Conservation (phyloP, 2,888 invertebrate species). For the Notodonta dromedarius region DNA sequence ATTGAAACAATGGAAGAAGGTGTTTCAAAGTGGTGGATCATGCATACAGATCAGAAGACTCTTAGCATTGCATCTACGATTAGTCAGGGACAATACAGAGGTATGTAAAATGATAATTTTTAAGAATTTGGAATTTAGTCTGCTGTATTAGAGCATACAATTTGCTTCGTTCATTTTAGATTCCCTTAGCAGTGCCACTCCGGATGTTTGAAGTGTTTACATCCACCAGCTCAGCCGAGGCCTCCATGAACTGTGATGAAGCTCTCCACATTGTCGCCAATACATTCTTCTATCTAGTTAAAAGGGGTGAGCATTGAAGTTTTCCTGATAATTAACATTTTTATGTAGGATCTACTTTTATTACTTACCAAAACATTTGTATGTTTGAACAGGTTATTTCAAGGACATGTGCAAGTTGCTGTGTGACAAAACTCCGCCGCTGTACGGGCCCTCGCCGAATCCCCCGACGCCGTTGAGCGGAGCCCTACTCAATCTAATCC, state of each 20-base stretch:
- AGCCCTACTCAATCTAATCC: conserved; percentile 89
- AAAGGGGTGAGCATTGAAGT: conserved; percentile 72
- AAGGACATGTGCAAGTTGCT: conserved; percentile 87
- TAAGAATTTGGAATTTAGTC: neutral
- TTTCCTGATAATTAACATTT: no score
- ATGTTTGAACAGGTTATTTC: conserved; percentile 86
- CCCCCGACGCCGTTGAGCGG: conserved; percentile 90
- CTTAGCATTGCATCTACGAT: conserved; percentile 66
- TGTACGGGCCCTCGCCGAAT: conserved; percentile 86
- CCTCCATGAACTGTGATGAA: conserved; percentile 63
- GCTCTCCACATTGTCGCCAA: conserved; percentile 59
- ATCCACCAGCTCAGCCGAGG: conserved; percentile 70
- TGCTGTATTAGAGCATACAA: neutral
- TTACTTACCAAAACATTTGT: neutral
- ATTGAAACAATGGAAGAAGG: conserved; percentile 78
- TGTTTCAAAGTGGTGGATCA: conserved; percentile 62
- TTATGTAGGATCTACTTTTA: no score
- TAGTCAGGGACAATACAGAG: conserved; percentile 70
- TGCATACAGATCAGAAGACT: conserved; percentile 72
- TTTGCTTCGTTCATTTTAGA: conserved; percentile 43
- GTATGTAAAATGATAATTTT: conserved; percentile 38
- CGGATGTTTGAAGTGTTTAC: conserved; percentile 92
- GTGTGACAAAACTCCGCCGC: conserved; percentile 87
- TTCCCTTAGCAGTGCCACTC: conserved; percentile 88
- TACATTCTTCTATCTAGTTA: conserved; percentile 82